Percentiles rank a stretch among this genome's conserved stretches.
Conservation (phyloP, 2,888 invertebrate species). For the Agonopterix subpropinquella region DNA sequence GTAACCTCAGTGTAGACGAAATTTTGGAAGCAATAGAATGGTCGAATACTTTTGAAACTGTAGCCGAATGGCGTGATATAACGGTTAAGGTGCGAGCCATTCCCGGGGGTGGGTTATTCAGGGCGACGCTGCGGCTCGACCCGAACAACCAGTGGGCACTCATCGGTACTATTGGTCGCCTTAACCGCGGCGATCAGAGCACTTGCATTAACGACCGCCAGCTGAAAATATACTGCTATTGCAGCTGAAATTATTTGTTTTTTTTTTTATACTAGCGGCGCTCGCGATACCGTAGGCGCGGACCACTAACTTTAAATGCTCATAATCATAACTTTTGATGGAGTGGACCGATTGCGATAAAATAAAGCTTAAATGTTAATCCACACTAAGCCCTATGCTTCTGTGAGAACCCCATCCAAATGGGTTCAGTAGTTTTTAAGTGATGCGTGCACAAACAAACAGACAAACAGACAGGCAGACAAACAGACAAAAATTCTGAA, state of each 20-base stretch:
- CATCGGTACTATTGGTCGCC: slow-evolving; percentile 83
- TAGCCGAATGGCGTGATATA: slow-evolving; percentile 74
- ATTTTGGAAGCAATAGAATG: slow-evolving; percentile 77
- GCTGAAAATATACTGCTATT: slow-evolving; percentile 87
- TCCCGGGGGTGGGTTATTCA: slow-evolving; percentile 85
- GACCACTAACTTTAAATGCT: too few relatives aligned
- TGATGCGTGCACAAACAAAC: too few relatives aligned
- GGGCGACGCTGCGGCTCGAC: slow-evolving; percentile 79
- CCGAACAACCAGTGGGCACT: slow-evolving; percentile 47
- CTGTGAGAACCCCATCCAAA: too few relatives aligned
- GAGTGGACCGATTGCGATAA: too few relatives aligned
- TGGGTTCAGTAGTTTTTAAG: too few relatives aligned
- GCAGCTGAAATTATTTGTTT: slow-evolving; percentile 37
- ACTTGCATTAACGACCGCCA: slow-evolving; percentile 77
- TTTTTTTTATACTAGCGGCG: not conserved
- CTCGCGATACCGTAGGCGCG: too few relatives aligned
- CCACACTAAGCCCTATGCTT: too few relatives aligned
- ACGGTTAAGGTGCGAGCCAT: slow-evolving; percentile 77
- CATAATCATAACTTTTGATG: too few relatives aligned
- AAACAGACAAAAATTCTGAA: too few relatives aligned
- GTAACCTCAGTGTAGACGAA: slow-evolving; percentile 71
- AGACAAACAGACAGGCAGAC: too few relatives aligned
- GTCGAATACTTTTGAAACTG: slow-evolving; percentile 63
- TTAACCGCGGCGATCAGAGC: slow-evolving; percentile 70
- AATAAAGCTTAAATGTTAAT: too few relatives aligned